Conservation (phyloP, 2,888 invertebrate species). For the Pseudococcus longispinus region DNA sequence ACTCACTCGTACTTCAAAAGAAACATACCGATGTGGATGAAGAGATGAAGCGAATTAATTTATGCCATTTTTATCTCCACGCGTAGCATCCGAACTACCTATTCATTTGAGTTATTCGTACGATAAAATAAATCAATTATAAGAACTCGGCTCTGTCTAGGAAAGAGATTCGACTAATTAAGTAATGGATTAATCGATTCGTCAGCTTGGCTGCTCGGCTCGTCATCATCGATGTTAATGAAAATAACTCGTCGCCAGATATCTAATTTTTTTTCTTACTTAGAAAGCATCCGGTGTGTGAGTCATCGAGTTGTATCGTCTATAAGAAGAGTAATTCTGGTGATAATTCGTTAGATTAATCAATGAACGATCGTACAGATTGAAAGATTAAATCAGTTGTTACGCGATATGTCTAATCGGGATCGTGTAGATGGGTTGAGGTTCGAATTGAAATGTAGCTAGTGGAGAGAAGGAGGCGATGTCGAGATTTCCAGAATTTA, state of each 20-base stretch:
- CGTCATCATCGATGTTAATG: background rate
- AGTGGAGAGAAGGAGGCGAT: too few relatives aligned
- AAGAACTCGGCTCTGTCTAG: background rate
- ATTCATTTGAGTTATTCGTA: constrained; percentile 11
- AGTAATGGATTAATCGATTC: constrained; percentile 11
- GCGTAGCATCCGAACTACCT: background rate
- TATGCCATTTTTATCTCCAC: background rate
- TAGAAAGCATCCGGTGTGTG: background rate
- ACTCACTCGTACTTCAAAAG: background rate
- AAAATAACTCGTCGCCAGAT: background rate
- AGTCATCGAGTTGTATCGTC: background rate
- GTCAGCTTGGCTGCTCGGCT: background rate
- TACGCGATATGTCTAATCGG: too few relatives aligned
- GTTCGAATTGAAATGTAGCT: too few relatives aligned
- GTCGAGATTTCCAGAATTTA: too few relatives aligned
- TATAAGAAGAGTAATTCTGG: background rate
- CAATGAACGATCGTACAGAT: background rate
- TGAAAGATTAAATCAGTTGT: background rate
- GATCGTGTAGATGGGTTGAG: too few relatives aligned
- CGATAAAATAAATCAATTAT: background rate
- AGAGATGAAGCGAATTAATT: constrained; percentile 16
- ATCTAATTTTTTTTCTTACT: background rate
- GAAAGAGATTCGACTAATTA: background rate
- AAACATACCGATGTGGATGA: background rate
- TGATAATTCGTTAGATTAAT: background rate